A percentile compares a stretch with the other conserved stretches of the same genome.
These are phyloP conservation scores for Noctuana brunneofusca DNA, from an alignment of 2,888 invertebrate species.

Conservation along the genomic window DNA sequence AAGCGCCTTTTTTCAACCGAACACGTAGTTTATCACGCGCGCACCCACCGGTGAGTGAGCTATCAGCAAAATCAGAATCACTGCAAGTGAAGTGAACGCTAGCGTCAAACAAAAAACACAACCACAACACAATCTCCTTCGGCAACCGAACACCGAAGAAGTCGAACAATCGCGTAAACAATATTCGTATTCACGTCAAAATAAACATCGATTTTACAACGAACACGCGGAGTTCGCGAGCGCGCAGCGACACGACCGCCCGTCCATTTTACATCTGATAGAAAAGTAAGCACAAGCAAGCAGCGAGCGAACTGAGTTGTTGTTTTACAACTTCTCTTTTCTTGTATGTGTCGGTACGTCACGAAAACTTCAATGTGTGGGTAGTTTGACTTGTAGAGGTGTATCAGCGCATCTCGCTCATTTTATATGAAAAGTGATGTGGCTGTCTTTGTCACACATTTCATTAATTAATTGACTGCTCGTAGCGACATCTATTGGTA, in stretches of 20 bases:
- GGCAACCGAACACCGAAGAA: conserved; percentile 72
- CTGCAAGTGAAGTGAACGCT: conserved; percentile 76
- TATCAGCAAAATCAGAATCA: conserved; percentile 82
- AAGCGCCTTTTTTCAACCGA: conserved; percentile 70
- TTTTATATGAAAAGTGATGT: conserved; percentile 34
- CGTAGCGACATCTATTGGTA: conserved; percentile 22
- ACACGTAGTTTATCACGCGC: conserved; percentile 81
- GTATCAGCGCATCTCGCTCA: conserved; percentile 46
- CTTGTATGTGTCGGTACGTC: conserved; percentile 67
- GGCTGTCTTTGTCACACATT: conserved; percentile 55
- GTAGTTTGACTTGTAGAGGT: conserved; percentile 56
- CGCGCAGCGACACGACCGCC: conserved; percentile 76
- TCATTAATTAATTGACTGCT: conserved; percentile 49
- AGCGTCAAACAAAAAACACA: conserved; percentile 77
- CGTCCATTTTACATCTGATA: conserved; percentile 83
- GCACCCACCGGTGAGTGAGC: conserved; percentile 80
- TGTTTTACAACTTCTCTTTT: conserved; percentile 83
- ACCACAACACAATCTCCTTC: conserved; percentile 79
- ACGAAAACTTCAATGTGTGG: conserved; percentile 59
- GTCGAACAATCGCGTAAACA: conserved; percentile 77
- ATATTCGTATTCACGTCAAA: conserved; percentile 78
- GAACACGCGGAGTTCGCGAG: conserved; percentile 78
- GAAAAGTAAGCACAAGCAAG: conserved; percentile 64
- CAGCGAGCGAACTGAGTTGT: conserved; percentile 61
- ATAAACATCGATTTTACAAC: conserved; percentile 80